Evolutionary conservation across 2,888 invertebrate species (phyloP).

Genomic region (Melinaea menophilus): DNA sequence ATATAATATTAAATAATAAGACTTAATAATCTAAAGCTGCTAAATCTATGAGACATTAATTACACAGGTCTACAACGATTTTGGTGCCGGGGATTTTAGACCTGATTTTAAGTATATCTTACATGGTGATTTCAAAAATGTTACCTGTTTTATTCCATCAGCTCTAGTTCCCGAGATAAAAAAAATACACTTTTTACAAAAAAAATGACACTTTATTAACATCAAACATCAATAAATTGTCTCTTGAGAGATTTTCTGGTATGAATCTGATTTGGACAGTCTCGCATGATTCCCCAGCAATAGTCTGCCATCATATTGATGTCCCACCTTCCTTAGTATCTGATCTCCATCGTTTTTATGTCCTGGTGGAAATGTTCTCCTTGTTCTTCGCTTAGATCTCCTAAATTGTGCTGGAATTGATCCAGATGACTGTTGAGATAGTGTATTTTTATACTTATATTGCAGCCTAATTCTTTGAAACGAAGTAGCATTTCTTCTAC

Average conservation of each 20-base stretch:
- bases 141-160: too few relatives aligned
- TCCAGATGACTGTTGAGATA: neutral
- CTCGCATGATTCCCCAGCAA: slow-evolving; percentile 18
- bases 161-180: too few relatives aligned
- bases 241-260: slow-evolving; percentile 20
- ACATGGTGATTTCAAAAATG: too few relatives aligned
- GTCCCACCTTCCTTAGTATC: slow-evolving; percentile 16
- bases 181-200: too few relatives aligned
- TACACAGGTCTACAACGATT: too few relatives aligned
- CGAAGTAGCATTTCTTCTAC: neutral
- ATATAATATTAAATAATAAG: too few relatives aligned
- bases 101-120: too few relatives aligned
- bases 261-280: slow-evolving; percentile 13
- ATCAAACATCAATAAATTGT: slow-evolving; percentile 5
- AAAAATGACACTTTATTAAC: too few relatives aligned
- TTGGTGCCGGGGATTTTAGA: too few relatives aligned
- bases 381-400: slow-evolving; percentile 15
- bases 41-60: too few relatives aligned
- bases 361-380: slow-evolving; percentile 10
- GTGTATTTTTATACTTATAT: neutral
- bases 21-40: too few relatives aligned
- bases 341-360: slow-evolving; percentile 12
- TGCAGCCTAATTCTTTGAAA: neutral
- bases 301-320: slow-evolving; percentile 20
- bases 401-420: slow-evolving; percentile 12